Evolutionary conservation across 2,888 invertebrate species (phyloP), one percentile per base, ranked within the genome.

Genomic region (Podotricha telesiphe): DNA sequence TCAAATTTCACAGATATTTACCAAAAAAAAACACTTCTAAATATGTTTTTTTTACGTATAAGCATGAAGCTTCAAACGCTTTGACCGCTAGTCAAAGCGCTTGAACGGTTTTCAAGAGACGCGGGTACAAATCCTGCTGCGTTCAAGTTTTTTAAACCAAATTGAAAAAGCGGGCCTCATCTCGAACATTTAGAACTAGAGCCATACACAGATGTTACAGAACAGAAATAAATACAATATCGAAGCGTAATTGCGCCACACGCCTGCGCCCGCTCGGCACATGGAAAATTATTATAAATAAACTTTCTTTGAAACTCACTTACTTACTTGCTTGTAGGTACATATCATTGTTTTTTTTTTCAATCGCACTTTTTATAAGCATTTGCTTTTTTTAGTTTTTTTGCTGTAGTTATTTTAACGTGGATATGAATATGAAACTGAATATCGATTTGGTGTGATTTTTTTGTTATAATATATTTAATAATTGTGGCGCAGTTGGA

Each of bases 151-250:
- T 37, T 37, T 37, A 8, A 8, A 37, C n/a, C 37, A 42, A 13
- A 42, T n/a, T 34, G n/a, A 53, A 53, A 48, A 70, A 73, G 81
- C 86, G 81, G 76, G 68, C 85, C 83, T 8, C 47, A 15, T 65
- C 69, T 82, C 71, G 78, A 78, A 22, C n/a, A 42, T 20, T 8
- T 56, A 51, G 79, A 78, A 78, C 78, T 77, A 78, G 75, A 80
- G 77, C 79, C 85, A 82, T 83, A 85, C 82, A 88, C 91, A 91
- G 86, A 89, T 90, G 90, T 88, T 82, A 71, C 74, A 76, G 77
- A 76, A 84, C 90, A 88, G 87, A 91, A 90, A 91, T 91, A 91
- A 89, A 91, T 89, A 89, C 82, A 86, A 89, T 89, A 89, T 86
- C 83, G 86, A 83, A 80, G 77, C 75, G 79, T 88, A 92, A 92